phyloP scores from a whole-genome alignment of 2,888 invertebrate genomes.

The Eumacrocentrus americanus region DNA sequence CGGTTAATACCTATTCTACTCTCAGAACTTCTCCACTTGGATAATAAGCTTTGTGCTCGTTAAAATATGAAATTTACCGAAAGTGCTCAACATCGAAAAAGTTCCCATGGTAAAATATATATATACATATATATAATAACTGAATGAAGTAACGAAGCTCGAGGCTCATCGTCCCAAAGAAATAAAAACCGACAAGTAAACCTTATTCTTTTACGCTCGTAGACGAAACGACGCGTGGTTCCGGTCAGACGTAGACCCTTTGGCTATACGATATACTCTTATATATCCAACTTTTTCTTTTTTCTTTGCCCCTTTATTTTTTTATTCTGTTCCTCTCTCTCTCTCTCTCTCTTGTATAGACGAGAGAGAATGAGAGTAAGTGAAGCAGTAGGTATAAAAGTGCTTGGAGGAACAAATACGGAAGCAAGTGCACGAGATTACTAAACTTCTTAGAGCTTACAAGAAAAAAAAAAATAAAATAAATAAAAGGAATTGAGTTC shows the following conservation, averaged over 20 bases:
- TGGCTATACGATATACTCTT: not conserved
- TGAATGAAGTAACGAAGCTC: no score
- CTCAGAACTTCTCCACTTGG: no score
- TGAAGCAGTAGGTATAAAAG: not conserved
- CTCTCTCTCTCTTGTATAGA: not conserved
- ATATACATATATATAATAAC: not conserved
- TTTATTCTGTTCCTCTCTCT: not conserved
- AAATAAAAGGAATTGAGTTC: not conserved
- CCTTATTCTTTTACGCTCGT: not conserved
- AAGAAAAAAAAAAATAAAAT: not conserved
- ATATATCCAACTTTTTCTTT: conserved; percentile 1
- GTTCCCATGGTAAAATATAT: no score
- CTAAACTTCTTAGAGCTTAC: conserved; percentile 17
- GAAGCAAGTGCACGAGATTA: conserved; percentile 20
- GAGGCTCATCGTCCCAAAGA: no score
- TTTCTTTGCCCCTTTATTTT: not conserved
- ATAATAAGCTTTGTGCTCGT: no score
- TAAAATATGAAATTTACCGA: no score
- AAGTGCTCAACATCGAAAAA: no score
- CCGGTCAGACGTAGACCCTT: conserved; percentile 19
- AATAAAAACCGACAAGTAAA: conserved; percentile 11
- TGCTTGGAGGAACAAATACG: conserved; percentile 12
- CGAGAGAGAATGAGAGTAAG: not conserved
- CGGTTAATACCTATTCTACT: no score
- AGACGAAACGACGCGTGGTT: conserved; percentile 19